These are phyloP conservation scores for Gallinago undulata DNA, from an alignment of 2,113 vertebrate species.

Conservation along the genomic window DNA sequence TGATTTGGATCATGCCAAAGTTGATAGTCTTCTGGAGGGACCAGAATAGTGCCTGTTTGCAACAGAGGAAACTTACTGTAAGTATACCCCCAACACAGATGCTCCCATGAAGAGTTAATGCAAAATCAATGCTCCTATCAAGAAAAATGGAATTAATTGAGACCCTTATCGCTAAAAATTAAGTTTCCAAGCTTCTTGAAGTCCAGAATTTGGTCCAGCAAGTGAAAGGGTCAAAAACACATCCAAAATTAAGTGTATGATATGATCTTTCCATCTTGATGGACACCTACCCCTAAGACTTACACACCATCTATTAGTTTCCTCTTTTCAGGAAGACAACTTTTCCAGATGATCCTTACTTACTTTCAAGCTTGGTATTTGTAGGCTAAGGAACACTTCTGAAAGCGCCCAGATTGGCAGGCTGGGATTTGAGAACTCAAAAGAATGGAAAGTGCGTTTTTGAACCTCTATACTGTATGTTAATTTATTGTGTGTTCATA, in stretches of 20 bases:
- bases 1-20: not conserved
- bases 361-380: slow-evolving; percentile 1
- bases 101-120: not conserved
- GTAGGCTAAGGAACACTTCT: not conserved
- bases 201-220: not conserved
- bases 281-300: not conserved
- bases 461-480: not conserved
- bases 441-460: not conserved
- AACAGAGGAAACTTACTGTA: not conserved
- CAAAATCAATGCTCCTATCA: not conserved
- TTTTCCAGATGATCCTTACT: not conserved
- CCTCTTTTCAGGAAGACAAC: not conserved
- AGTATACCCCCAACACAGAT: not conserved
- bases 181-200: not conserved
- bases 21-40: not conserved
- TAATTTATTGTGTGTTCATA: slow-evolving; percentile 23
- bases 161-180: not conserved
- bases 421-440: not conserved
- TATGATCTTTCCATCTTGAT: not conserved
- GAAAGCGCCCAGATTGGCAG: not conserved
- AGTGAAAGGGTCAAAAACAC: not conserved
- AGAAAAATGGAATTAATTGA: not conserved
- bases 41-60: not conserved
- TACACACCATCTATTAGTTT: not conserved
- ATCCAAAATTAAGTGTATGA: not conserved